Evolutionary conservation across 30 jellyfish, hydroid and myxozoan species (phyloP), one percentile per base, ranked within the genome.

Genomic region (Cassiopea xamachana): DNA sequence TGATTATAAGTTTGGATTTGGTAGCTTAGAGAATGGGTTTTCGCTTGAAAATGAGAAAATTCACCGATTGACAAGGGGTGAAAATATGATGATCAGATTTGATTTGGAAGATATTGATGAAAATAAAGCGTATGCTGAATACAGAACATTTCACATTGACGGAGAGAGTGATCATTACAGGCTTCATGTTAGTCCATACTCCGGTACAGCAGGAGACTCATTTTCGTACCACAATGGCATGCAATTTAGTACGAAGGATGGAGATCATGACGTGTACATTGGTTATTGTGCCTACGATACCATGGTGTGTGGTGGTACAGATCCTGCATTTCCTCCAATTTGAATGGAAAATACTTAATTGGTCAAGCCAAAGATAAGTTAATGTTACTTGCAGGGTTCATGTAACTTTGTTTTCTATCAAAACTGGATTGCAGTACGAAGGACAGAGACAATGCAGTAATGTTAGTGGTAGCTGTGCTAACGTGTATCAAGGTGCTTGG

Each of bases 1-100:
- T 7, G 93, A 71, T 12, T 85, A 85, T 72, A 85, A 71, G 55
- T 13, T 45, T 13, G 93, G 93, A 43, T 85, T 85, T 72, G 93
- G 93, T 14, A 58, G 67, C 27, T 10, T 59, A 51, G 73, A 43
- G 48, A 62, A 45, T 2, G 93, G 72, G 46, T 85, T 85, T 74
- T 85, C 87, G 93, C 81, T 85, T 27, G 93, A 87, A 50, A 72
- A 72, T 73, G 93, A 85, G 18, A 73, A 72, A 12, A 85, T 85
- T 16, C 93, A 85, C 39, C 64, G 86, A 13, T 75, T 85, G 62
- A 70, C 87, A n/a, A 75, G 55, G 19, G 7, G 51, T 1, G 51
- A 61, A 59, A n/a, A 73, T 51, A 72, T 50, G 86, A 75, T 2
- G 77, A 85, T 85, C 18, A 48, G 93, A 19, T 72, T 85, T 72